phyloP scores from a whole-genome alignment of 2,113 vertebrate species.

The Clinocottus analis region DNA sequence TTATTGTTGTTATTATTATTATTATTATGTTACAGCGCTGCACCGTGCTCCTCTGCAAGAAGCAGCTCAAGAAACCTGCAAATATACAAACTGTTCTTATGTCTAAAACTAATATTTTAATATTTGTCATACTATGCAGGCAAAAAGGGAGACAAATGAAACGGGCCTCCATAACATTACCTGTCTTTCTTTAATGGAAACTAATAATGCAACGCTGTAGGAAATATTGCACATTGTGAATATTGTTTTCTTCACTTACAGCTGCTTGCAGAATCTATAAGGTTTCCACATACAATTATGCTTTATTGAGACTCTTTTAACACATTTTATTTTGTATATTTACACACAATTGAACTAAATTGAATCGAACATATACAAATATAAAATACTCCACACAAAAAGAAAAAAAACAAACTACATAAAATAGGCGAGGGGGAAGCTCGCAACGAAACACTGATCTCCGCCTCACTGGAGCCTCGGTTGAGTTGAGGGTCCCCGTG shows the following conservation, averaged over 20 bases:
- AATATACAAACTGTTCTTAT: not conserved
- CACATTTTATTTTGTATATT: not conserved
- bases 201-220: not conserved
- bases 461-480: slow-evolving; percentile 44
- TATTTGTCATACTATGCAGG: not conserved
- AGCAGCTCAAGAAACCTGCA: not conserved
- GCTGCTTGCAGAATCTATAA: not conserved
- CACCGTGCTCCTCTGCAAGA: slow-evolving; percentile 6
- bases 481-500: slow-evolving; percentile 32
- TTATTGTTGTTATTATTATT: no score
- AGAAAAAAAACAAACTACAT: not conserved
- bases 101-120: no score
- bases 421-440: slow-evolving; percentile 1
- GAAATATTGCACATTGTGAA: slow-evolving; percentile 5
- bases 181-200: not conserved
- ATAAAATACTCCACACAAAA: not conserved
- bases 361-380: no score
- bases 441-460: slow-evolving; percentile 8
- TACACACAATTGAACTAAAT: no score
- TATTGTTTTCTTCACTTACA: not conserved
- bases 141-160: not conserved
- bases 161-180: not conserved
- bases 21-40: no score
- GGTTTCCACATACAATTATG: not conserved
- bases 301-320: not conserved